Evolutionary conservation across 2,113 vertebrate genomes (phyloP).

Genomic region (Pseudois nayaur): DNA sequence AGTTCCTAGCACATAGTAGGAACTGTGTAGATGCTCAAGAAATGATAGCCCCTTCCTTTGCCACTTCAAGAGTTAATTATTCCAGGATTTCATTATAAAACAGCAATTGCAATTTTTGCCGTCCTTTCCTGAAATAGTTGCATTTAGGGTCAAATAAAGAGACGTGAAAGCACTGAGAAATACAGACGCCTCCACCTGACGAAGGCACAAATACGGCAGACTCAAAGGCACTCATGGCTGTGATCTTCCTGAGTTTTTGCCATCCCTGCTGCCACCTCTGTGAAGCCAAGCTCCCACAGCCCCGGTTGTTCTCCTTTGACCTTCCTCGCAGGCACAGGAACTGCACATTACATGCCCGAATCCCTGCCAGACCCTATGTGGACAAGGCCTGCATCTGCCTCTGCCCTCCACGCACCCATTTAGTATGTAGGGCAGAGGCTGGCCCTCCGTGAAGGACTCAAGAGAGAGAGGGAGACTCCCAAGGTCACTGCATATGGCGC

Average conservation of each 20-base stretch:
- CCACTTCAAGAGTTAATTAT: not conserved
- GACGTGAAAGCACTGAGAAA: not conserved
- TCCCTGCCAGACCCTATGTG: not conserved
- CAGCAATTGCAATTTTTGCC: not conserved
- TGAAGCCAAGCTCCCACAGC: not conserved
- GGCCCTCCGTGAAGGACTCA: not conserved
- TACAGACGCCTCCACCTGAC: not conserved
- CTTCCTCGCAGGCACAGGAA: not conserved
- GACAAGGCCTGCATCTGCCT: not conserved
- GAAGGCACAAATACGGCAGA: not conserved
- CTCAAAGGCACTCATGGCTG: not conserved
- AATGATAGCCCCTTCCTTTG: not conserved
- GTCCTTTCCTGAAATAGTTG: not conserved
- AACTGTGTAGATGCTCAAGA: not conserved
- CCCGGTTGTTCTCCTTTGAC: not conserved
- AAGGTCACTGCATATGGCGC: not conserved
- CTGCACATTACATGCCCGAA: not conserved
- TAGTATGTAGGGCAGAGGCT: not conserved
- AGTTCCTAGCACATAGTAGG: not conserved
- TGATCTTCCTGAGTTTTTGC: not conserved
- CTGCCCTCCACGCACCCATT: not conserved
- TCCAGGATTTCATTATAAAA: not conserved
- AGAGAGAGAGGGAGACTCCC: not conserved
- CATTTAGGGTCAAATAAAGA: not conserved
- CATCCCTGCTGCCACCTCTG: not conserved